Base-by-base conservation (phyloP, 2,113 vertebrate genomes). In the Neopipo cinnamomea region DNA sequence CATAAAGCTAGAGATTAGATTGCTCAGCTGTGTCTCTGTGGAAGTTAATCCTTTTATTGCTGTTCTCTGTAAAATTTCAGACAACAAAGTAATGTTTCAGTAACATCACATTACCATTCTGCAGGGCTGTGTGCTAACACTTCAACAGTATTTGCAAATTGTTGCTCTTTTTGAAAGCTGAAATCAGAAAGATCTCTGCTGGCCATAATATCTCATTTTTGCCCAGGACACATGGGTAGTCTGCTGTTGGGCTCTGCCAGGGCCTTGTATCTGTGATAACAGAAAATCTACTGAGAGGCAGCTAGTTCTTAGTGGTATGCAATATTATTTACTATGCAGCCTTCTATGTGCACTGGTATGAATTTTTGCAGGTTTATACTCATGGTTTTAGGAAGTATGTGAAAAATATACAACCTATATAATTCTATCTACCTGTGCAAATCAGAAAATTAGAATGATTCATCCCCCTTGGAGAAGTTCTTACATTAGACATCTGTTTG, bases 11-110 rank as follows among this genome's bases (percentile, higher is more conserved):
- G 83, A 91, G 90, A 81, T 94, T 81, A 91, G 37, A 56, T 79
- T 82, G 77, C 56, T 94, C 65, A 88, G 2, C 18, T 92, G 33
- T 52, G n/a, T 19, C 28, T 84, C 55, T 75, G 50, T 91, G 65
- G 52, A 75, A 75, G 79, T 61, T 90, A 93, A 92, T 95, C 73
- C 70, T 91, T 95, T 93, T 93, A 92, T 76, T 93, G 79, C 68
- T 37, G 44, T 56, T 93, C n/a, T 24, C 1, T 21, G 2, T 74
- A 88, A 85, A 66, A 88, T 70, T 85, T 62, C 87, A 63, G 68
- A 30, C 39, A 87, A 77, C 50, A 72, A 81, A 86, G 41, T 5
- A 53, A 20, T n/a, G 23, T 78, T 91, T 78, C 47, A 44, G 55
- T 66, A 85, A 67, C 33, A 22, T n/a, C 59, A 56, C 18, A 27